Evolutionary conservation across 2,888 invertebrate genomes (phyloP), one percentile per base, ranked within the genome.

Genomic region (Agrotis puta): DNA sequence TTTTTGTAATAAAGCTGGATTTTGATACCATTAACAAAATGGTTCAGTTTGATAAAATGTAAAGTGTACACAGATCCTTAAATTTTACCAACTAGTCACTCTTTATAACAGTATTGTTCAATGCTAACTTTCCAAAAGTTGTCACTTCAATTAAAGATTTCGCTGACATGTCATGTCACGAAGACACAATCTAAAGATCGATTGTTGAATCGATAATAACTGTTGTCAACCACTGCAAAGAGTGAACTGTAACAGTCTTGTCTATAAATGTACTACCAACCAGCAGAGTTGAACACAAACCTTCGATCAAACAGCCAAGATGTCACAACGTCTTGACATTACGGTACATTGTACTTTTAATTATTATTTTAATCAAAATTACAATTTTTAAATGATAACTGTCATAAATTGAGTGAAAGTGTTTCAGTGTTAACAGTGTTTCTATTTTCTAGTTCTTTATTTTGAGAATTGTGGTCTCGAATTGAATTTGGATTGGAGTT

Each of bases 181-280:
- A 57, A 39, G 27, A 65, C 20, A 57, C 18, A 58, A 39, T n/a
- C 58, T 45, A 70, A 57, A n/a, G 45, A 69, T 62, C 39, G 43
- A 69, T 71, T 74, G 61, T 56, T 47, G 65, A 61, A 64, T 67
- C 39, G 54, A 53, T 74, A 89, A 53, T 74, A 89, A 91, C 77
- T 62, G 92, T 90, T 92, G 85, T 56, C 84, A 64, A 89, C 87
- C 88, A 62, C 92, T 92, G 92, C 39, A 68, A 69, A 77, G 73
- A 82, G 69, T 77, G 86, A 88, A 90, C 87, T 88, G 89, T 88
- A 83, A 88, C 87, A 74, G 84, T 86, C 85, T 91, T 90, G 88
- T 90, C 90, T 95, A 95, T 96, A 95, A 95, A 95, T 94, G 89
- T 89, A 85, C 92, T 82, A 86, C 85, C 76, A 83, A 86, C 85